Evolutionary conservation across 2,888 invertebrate genomes (phyloP), one percentile per base, ranked within the genome.

Genomic region (Galerucella calmariensis): DNA sequence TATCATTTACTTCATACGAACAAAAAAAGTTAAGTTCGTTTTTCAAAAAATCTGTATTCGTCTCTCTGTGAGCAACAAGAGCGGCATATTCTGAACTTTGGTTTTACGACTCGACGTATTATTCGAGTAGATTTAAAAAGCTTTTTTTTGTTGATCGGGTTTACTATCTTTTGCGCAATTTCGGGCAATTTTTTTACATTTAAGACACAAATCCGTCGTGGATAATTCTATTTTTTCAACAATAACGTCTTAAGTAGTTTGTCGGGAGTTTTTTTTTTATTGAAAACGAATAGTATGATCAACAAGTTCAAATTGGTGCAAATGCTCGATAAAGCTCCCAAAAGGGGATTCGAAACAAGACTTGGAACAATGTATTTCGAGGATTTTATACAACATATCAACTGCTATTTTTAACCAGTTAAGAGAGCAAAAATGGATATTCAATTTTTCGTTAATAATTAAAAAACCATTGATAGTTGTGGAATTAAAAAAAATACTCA

Each of bases 131-230:
- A 66, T 72, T 56, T 58, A 48, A 65, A 58, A 66, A 66, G 44
- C 12, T 66, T 66, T 59, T 27, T 16, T 63, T 59, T 46, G n/a
- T n/a, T n/a, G n/a, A 44, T 65, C 63, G 41, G 53, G 65, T 56
- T 56, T 56, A 56, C 56, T 56, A 48, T 69, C 8, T 35, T 35
- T 35, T 35, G 62, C 44, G 51, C 62, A 62, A 62, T 27, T 27
- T 69, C 53, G 70, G 69, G 69, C 69, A 69, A 69, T 51, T 69
- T 48, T 48, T 8, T 61, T 67, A 24, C n/a, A 27, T 51, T 65
- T 46, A 46, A 65, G 65, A 65, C 65, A 65, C 65, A 20, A 65
- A 41, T 51, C 41, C 20, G 58, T 16, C 16, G 8, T 10, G 24
- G 35, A 58, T 16, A 41, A 35, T 35, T 35, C 20, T 48, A 48